phyloP scores from a whole-genome alignment of 2,113 vertebrate species.

The Girardinichthys multiradiatus region DNA sequence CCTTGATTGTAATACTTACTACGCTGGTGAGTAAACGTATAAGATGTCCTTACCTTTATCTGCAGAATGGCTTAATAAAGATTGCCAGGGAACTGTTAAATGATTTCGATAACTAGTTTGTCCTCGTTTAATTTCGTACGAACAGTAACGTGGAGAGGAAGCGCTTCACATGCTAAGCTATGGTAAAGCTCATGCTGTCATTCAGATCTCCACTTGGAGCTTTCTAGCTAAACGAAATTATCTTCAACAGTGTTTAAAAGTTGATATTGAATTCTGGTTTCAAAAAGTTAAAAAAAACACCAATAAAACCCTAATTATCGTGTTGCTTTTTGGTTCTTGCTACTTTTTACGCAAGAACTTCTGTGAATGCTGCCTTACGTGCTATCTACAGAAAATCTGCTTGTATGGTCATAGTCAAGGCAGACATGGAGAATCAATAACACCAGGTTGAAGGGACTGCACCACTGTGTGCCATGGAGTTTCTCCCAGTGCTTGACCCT shows the following conservation, averaged over 20 bases:
- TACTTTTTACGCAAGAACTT: constrained; percentile 3
- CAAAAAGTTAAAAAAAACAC: background rate
- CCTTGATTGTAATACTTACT: background rate
- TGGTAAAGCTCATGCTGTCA: background rate
- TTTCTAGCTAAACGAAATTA: background rate
- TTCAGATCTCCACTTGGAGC: background rate
- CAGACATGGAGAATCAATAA: background rate
- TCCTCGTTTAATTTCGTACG: background rate
- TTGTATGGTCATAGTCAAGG: background rate
- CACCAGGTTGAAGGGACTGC: background rate
- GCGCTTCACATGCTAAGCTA: background rate
- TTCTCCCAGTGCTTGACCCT: constrained; percentile 83
- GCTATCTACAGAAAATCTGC: no score
- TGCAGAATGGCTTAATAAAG: background rate
- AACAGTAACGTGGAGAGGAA: constrained; percentile 26
- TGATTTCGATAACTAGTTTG: background rate
- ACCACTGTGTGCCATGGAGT: constrained; percentile 76
- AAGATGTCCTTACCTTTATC: no score
- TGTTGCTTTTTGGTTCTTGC: background rate
- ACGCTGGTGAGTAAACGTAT: background rate
- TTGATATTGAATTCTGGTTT: background rate
- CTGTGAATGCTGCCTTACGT: background rate
- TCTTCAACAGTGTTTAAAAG: background rate
- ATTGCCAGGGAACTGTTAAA: background rate
- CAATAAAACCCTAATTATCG: background rate